phyloP scores from a whole-genome alignment of 2,888 invertebrate genomes.

The Apamea sordens region DNA sequence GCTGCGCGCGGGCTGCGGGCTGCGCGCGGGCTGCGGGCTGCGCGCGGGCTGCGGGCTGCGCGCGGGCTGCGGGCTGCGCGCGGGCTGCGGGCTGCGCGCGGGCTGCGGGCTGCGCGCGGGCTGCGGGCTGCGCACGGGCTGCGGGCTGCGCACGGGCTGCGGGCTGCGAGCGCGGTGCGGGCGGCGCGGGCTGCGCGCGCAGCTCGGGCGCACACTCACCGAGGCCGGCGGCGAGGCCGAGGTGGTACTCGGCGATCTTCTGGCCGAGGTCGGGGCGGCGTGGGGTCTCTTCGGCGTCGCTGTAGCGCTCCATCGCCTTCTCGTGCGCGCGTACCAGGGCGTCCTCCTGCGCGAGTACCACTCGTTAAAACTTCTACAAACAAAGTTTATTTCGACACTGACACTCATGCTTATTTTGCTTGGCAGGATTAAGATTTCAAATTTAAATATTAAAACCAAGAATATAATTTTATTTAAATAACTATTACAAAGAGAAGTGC shows the following conservation, averaged over 20 bases:
- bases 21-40: background rate
- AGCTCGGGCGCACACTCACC: conserved; percentile 66
- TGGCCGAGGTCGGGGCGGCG: conserved; percentile 80
- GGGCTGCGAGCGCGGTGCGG: conserved; percentile 21
- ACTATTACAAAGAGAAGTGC: background rate
- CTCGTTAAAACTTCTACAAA: conserved; percentile 20
- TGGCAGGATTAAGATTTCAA: background rate
- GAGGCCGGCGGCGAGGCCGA: conserved; percentile 73
- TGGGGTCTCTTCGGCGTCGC: conserved; percentile 66
- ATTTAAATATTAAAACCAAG: background rate
- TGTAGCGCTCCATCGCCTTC: conserved; percentile 79
- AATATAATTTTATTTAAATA: background rate
- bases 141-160: conserved; percentile 54
- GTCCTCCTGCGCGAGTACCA: conserved; percentile 74
- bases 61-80: conserved; percentile 52
- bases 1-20: conserved; percentile 59
- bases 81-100: conserved; percentile 20
- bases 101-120: conserved; percentile 18
- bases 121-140: conserved; percentile 54
- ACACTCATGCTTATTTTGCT: background rate
- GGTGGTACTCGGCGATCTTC: conserved; percentile 79
- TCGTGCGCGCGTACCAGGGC: conserved; percentile 81
- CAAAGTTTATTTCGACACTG: background rate
- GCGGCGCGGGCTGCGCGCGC: conserved; percentile 60
- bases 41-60: background rate